Evolutionary conservation across 2,888 invertebrate species (phyloP).

Genomic region (Gisinianus flammeolus): DNA sequence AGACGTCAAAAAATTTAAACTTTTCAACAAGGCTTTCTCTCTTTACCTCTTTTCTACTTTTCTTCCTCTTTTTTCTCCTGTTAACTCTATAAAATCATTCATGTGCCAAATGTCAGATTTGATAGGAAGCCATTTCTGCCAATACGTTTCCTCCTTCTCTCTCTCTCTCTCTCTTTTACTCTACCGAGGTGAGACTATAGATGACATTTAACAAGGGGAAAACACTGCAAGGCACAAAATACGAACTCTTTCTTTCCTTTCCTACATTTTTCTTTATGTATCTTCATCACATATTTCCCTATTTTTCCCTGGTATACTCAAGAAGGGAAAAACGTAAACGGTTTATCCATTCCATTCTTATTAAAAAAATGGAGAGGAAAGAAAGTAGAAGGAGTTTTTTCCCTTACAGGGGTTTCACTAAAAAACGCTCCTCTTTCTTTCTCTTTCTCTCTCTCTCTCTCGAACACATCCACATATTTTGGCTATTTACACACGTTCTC

Average conservation of each 20-base stretch:
- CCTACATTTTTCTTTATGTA: constrained; percentile 40
- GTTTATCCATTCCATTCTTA: too few relatives aligned
- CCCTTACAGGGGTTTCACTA: neutral
- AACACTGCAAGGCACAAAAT: constrained; percentile 35
- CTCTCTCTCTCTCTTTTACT: neutral
- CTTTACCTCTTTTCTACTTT: neutral
- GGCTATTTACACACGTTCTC: constrained; percentile 38
- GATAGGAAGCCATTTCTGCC: constrained; percentile 37
- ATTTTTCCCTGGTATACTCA: neutral
- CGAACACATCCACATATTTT: constrained; percentile 20
- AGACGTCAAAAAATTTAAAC: constrained; percentile 3
- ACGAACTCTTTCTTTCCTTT: constrained; percentile 34
- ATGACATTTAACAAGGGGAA: constrained; percentile 56
- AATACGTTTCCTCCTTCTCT: constrained; percentile 29
- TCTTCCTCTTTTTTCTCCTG: neutral
- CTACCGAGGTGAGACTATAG: constrained; percentile 33
- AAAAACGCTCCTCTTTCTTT: too few relatives aligned
- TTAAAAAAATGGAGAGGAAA: too few relatives aligned
- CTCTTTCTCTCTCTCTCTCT: too few relatives aligned
- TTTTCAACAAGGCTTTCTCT: neutral
- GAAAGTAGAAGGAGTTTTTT: neutral
- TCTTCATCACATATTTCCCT: neutral
- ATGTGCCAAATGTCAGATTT: constrained; percentile 54
- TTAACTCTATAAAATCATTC: constrained; percentile 49
- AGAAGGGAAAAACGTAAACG: too few relatives aligned